Base-by-base conservation (phyloP, 2,797 vertebrate genomes). In the Fundulus diaphanus region DNA sequence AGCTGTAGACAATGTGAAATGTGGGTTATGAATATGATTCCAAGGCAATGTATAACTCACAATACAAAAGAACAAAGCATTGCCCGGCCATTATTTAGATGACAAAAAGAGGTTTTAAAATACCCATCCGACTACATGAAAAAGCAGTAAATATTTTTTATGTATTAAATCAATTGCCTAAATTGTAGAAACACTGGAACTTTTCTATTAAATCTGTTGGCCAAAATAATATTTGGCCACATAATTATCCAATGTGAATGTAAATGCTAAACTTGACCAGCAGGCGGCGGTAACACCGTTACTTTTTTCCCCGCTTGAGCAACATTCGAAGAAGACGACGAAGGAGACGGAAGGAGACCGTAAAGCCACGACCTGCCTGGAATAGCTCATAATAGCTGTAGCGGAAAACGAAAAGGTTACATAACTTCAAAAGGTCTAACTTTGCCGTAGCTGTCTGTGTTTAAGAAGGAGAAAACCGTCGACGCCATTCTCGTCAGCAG, bases 331-430 rank as follows among this genome's bases (percentile, higher is more conserved):
- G 77, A 27, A 69, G 74, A 81, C 2, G 29, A 31, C 11, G 74
- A 80, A 84, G 88, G 80, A 83, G 81, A 72, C 77, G 77, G 79
- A 82, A 80, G 77, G 51, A 8, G 80, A 80, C 31, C 68, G 67
- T 75, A 57, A 89, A 87, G 88, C 89, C 87, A 82, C 90, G 87
- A 87, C 75, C 83, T 73, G 66, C 79, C 9, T n/a, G 52, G 24
- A 72, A 27, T 8, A 72, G 72, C 37, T 51, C 76, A 70, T 69
- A 54, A 72, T 71, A 33, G 40, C 57, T n/a, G 7, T 27, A 35
- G 46, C 56, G 54, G 66, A 54, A 49, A 40, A 67, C 63, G 66
- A 81, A 82, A 72, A 73, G 76, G 61, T 91, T 91, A 89, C 35
- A 85, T 87, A 90, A 91, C 77, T 75, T 69, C 61, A 61, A 83